Conservation (phyloP, 1,140 invertebrate genomes). For the Akabosia matsudoensis region DNA sequence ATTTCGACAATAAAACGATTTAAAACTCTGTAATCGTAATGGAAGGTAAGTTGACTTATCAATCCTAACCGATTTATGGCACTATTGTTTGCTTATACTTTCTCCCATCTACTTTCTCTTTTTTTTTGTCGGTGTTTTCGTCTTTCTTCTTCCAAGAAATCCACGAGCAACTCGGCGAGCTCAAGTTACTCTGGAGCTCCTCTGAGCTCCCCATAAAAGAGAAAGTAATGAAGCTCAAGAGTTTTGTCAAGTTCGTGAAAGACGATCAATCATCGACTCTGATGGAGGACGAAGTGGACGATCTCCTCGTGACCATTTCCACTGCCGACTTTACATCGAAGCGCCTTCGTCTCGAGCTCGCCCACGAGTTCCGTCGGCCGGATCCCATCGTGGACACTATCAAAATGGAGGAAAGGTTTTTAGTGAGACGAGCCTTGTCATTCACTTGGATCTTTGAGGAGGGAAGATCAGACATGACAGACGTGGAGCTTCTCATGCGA, state of each 20-base stretch:
- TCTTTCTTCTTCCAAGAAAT: constrained; percentile 1
- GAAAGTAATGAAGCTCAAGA: not conserved
- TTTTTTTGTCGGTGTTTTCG: not conserved
- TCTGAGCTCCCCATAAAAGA: constrained; percentile 23
- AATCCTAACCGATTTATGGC: too few species aligned
- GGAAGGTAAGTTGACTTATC: not conserved
- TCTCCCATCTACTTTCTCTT: not conserved
- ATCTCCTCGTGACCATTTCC: constrained; percentile 16
- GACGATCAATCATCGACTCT: constrained; percentile 3
- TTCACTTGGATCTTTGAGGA: constrained; percentile 15
- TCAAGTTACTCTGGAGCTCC: constrained; percentile 13
- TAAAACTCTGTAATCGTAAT: too few species aligned
- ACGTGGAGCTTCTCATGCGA: not conserved
- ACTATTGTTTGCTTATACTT: not conserved
- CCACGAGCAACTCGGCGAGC: not conserved
- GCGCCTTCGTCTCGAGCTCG: not conserved
- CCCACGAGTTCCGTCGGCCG: constrained; percentile 1
- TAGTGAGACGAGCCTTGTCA: not conserved
- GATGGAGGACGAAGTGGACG: constrained; percentile 23
- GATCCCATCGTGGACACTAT: not conserved
- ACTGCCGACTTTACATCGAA: constrained; percentile 23
- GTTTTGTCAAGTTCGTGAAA: not conserved
- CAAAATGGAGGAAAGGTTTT: constrained; percentile 16
- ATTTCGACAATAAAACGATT: too few species aligned
- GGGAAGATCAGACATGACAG: not conserved